Evolutionary conservation across 2,113 vertebrate genomes (phyloP), one percentile per base, ranked within the genome.

Genomic region (Eublepharis macularius): DNA sequence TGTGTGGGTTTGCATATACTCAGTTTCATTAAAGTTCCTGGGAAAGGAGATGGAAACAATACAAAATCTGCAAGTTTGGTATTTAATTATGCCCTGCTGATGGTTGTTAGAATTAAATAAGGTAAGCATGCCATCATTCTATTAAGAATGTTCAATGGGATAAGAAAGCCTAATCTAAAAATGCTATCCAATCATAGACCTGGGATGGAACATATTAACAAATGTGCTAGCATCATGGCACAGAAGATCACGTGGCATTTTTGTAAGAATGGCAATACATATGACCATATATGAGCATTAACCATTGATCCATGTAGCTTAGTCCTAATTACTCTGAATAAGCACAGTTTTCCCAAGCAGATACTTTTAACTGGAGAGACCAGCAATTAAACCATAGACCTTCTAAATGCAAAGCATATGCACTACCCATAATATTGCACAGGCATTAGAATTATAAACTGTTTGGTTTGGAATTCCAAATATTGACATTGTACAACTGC

Each of bases 11-110:
- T 86, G 4, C 68, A 79, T 86, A 84, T 26, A 9, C 21, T 17
- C 68, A 41, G 43, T 87, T 87, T 83, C 54, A 87, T 83, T 74
- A 79, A 11, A 65, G 57, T 2, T 54, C 39, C 73, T 79, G 83
- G 43, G 57, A 92, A 93, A 87, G 45, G 82, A 80, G 57, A 83
- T 13, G 0, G 77, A 87, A 89, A 77, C 69, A 85, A 90, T 84
- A 21, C 68, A 45, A 63, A 88, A 89, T 79, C 10, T 75, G 41
- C 85, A 73, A 88, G 86, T 85, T 86, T 87, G 49, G 86, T 73
- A 90, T 54, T 39, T 90, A 75, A 76, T 86, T 86, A 81, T 75
- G 36, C 17, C 84, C 80, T 78, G 82, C 84, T 66, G 86, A 78
- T 69, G n/a, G 17, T 4, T 47, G 51, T 80, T 85, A 87, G 66